A percentile compares a stretch with the other conserved stretches of the same genome.
Evolutionary conservation across 2,797 vertebrate species (phyloP).

Genomic region (Etheostoma perlongum): DNA sequence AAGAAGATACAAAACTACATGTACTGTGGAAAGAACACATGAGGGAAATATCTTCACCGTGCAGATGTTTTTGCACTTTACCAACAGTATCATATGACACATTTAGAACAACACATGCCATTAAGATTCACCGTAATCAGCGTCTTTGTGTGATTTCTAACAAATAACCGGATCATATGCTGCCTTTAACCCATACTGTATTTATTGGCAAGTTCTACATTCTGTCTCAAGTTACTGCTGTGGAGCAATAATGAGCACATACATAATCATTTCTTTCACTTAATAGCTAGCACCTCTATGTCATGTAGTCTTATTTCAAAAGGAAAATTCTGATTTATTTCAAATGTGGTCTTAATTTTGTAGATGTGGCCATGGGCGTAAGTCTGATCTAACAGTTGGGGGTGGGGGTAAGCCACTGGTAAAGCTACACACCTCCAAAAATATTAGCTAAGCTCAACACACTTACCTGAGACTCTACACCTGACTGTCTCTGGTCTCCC

Average conservation of each 20-base stretch:
- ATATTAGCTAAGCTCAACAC: no score
- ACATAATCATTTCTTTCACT: background rate
- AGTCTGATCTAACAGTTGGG: no score
- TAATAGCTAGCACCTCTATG: background rate
- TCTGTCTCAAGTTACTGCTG: background rate
- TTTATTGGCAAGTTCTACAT: background rate
- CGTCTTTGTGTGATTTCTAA: background rate
- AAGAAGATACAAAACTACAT: slow-evolving; percentile 4
- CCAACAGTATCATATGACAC: background rate
- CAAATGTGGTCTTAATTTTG: background rate
- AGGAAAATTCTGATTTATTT: background rate
- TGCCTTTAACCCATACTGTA: background rate
- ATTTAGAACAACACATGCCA: background rate
- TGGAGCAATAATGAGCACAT: background rate
- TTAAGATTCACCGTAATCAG: background rate
- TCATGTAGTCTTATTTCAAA: background rate
- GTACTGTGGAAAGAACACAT: background rate
- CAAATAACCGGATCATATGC: background rate
- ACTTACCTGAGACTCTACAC: no score
- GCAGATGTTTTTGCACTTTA: background rate
- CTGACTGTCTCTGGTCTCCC: no score
- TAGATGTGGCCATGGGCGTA: background rate
- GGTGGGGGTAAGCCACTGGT: no score
- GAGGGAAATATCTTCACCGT: background rate
- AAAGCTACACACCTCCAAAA: no score